Base-by-base conservation (phyloP, 2,888 invertebrate species). In the Dasypogon diadema region DNA sequence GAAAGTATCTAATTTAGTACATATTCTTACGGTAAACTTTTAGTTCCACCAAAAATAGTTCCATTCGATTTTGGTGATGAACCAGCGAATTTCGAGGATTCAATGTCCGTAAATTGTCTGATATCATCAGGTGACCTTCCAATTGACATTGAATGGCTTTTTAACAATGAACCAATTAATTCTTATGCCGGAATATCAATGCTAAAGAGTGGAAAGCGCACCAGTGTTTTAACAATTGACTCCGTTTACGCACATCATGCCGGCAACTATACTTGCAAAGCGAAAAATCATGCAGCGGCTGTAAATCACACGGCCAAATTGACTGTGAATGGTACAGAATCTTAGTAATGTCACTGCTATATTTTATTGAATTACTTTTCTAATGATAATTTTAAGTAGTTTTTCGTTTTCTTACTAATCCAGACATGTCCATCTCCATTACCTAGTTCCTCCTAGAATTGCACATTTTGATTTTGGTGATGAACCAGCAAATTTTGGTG, bases 111-210 rank as follows among this genome's bases (percentile, higher is more conserved):
- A 60, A 88, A 89, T 79, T 92, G 92, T 84, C 89, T 90, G 18
- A 87, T 91, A 76, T 88, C 88, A 80, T 91, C 91, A 81, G 92
- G 93, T 75, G 93, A 94, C 85, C 88, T 90, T 81, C 94, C 94
- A 14, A 87, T 94, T 78, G 89, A 89, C 78, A 90, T 92, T 79
- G 87, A 88, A 75, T 92, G 92, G 92, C 87, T 87, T 55, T 87
- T 90, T 80, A 88, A 89, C 63, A 76, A 75, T 54, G 37, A 74
- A 46, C 78, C 76, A 58, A 79, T 81, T 42, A 76, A 77, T 77
- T 78, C 78, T 26, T 77, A 77, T 75, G 73, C 76, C 22, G 81
- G 81, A 12, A 70, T 80, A 8, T 73, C 79, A 54, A 78, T 78
- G 1, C 34, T 76, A 4, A 80, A 79, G 72, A 78, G 88, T 81